A percentile compares a stretch with the other conserved stretches of the same genome.
Conservation (phyloP, 2,113 vertebrate species). For the Notothenia coriiceps region DNA sequence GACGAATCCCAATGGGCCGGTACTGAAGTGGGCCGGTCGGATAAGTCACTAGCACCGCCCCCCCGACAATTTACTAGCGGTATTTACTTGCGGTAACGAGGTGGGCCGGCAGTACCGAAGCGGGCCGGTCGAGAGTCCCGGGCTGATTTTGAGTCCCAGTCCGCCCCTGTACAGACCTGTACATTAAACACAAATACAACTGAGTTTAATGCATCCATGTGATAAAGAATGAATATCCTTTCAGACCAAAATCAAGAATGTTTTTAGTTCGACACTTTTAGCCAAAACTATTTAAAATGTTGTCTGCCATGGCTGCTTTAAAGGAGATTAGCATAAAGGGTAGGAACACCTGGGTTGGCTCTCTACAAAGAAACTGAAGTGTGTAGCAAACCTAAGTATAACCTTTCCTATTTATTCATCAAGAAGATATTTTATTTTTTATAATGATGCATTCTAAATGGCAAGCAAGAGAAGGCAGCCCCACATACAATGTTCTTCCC, state of each 20-base stretch:
- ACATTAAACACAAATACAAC: not conserved
- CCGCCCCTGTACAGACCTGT: no score
- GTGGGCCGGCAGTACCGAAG: no score
- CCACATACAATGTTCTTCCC: not conserved
- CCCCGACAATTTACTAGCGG: no score
- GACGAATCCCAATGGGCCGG: no score
- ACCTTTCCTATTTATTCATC: not conserved
- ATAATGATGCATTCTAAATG: not conserved
- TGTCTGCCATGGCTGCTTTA: slow-evolving; percentile 22
- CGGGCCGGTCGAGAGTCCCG: no score
- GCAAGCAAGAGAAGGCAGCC: not conserved
- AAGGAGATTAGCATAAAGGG: not conserved
- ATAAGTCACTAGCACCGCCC: no score
- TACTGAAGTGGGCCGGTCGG: no score
- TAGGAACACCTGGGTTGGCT: not conserved
- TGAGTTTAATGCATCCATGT: not conserved
- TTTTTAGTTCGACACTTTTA: slow-evolving; percentile 21
- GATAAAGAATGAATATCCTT: not conserved
- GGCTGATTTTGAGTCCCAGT: no score
- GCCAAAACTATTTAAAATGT: slow-evolving; percentile 11
- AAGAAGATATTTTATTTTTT: not conserved
- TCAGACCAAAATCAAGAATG: not conserved
- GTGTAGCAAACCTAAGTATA: not conserved
- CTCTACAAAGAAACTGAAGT: slow-evolving; percentile 9
- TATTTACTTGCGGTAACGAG: no score